phyloP scores from a whole-genome alignment of 2,113 vertebrate genomes.

The Aspiorhynchus laticeps region DNA sequence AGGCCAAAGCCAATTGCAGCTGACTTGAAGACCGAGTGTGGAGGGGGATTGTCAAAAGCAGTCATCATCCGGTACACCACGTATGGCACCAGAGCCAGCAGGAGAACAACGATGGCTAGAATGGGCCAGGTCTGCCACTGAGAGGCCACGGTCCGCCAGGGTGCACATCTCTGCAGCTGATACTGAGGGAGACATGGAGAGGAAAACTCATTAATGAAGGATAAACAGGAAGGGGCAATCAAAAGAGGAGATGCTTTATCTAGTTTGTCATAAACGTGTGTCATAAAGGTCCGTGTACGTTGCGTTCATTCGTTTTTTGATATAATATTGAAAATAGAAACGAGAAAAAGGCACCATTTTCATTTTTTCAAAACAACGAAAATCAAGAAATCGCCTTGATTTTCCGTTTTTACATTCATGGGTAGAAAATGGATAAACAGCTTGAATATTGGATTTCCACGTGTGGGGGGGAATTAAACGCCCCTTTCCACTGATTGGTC shows the following conservation, averaged over 20 bases:
- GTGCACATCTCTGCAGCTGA: conserved; percentile 65
- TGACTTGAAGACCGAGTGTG: conserved; percentile 58
- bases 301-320: too few species aligned
- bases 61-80: conserved; percentile 61
- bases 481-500: too few species aligned
- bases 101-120: not conserved
- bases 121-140: conserved; percentile 64
- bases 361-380: too few species aligned
- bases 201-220: not conserved
- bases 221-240: not conserved
- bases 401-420: too few species aligned
- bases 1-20: conserved; percentile 64
- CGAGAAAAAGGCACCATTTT: too few species aligned
- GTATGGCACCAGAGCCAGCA: conserved; percentile 63
- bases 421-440: too few species aligned
- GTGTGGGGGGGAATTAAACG: too few species aligned
- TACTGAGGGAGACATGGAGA: conserved; percentile 60
- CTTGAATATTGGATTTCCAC: too few species aligned
- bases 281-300: too few species aligned
- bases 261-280: not conserved
- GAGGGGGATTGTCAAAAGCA: conserved; percentile 60
- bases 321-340: too few species aligned
- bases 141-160: conserved; percentile 62
- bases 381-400: too few species aligned
- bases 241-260: not conserved